A percentile compares a stretch with the other conserved stretches of the same genome.
Evolutionary conservation across 2,797 vertebrate genomes (phyloP).

Genomic region (Lutra lutra): DNA sequence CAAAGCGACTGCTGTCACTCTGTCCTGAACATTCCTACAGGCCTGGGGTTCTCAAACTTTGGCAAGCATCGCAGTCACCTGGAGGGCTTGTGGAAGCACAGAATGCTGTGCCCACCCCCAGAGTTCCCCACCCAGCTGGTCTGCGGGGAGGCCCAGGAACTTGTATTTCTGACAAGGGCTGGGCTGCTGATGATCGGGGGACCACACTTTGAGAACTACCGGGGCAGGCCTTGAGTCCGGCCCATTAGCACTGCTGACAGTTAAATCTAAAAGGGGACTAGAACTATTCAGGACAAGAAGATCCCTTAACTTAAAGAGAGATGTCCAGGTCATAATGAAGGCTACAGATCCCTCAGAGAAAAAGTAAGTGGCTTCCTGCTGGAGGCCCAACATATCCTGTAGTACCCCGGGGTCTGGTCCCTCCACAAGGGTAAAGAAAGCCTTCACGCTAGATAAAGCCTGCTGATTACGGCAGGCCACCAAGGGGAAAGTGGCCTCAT

Average conservation of each 20-base stretch:
- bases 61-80: background rate
- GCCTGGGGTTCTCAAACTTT: background rate
- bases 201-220: background rate
- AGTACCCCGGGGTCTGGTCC: background rate
- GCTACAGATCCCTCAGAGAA: background rate
- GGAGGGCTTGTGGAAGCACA: background rate
- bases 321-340: background rate
- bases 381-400: background rate
- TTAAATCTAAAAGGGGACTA: slow-evolving; percentile 3
- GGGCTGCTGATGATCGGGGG: background rate
- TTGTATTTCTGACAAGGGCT: background rate
- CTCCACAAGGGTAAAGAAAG: background rate
- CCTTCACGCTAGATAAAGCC: slow-evolving; percentile 6
- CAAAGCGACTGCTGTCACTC: background rate
- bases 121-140: background rate
- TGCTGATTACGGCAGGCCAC: background rate
- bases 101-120: background rate
- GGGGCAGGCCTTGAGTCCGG: background rate
- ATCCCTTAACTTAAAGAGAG: background rate
- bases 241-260: background rate
- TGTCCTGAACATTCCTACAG: background rate
- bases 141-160: background rate
- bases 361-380: background rate
- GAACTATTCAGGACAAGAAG: background rate
- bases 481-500: background rate